Conservation (phyloP, 2,113 vertebrate genomes). For the Mus musculus region GRCm39 chr11:28357501-28358000, state of each 20-base stretch:
- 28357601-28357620: background rate
- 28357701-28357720: background rate
- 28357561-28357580: background rate
- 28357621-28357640: background rate
- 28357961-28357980: background rate
- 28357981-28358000: background rate
- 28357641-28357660: background rate
- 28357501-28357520: background rate
- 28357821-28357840: background rate
- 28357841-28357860: background rate
- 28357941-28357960: background rate
- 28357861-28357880: background rate
- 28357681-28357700: too few species aligned
- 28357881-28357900: background rate
- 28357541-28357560: background rate
- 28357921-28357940: background rate
- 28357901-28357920: background rate
- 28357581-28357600: background rate
- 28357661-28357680: background rate
- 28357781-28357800: background rate
- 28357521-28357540: background rate
- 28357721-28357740: background rate
- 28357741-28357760: background rate
- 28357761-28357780: background rate
- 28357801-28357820: background rate